A percentile compares a stretch with the other conserved stretches of the same genome.
Conservation (phyloP, 2,888 invertebrate species). For the Brassicogethes aeneus region DNA sequence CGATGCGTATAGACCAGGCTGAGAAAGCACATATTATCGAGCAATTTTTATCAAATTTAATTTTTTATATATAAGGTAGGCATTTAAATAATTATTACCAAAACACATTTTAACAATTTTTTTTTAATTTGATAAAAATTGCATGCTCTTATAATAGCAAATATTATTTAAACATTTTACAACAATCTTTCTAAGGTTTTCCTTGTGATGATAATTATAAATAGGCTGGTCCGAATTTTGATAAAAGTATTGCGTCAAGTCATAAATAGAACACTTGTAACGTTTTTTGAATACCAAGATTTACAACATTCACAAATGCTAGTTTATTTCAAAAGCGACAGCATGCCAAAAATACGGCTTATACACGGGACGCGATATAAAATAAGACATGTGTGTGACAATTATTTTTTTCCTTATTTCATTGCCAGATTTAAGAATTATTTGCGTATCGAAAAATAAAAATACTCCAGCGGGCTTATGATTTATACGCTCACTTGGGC, state of each 20-base stretch:
- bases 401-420: slow-evolving; percentile 10
- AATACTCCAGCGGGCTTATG: neutral
- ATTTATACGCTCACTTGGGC: neutral
- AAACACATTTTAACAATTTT: too few species aligned
- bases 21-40: too few species aligned
- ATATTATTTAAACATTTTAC: too few species aligned
- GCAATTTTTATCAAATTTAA: too few species aligned
- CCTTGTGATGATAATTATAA: too few species aligned
- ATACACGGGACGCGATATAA: slow-evolving; percentile 18
- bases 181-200: too few species aligned
- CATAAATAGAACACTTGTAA: slow-evolving; percentile 6
- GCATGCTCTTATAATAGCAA: too few species aligned
- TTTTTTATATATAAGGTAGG: too few species aligned
- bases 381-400: slow-evolving; percentile 19
- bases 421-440: slow-evolving; percentile 1
- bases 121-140: too few species aligned
- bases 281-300: slow-evolving; percentile 27
- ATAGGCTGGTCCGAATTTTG: too few species aligned
- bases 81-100: too few species aligned
- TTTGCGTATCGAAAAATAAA: neutral
- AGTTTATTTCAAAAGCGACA: slow-evolving; percentile 31
- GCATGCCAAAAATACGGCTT: slow-evolving; percentile 26
- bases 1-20: too few species aligned
- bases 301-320: slow-evolving; percentile 32
- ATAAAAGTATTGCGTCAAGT: neutral